Evolutionary conservation across 2,113 vertebrate species (phyloP), one percentile per base, ranked within the genome.

Genomic region (Dinomys branickii): DNA sequence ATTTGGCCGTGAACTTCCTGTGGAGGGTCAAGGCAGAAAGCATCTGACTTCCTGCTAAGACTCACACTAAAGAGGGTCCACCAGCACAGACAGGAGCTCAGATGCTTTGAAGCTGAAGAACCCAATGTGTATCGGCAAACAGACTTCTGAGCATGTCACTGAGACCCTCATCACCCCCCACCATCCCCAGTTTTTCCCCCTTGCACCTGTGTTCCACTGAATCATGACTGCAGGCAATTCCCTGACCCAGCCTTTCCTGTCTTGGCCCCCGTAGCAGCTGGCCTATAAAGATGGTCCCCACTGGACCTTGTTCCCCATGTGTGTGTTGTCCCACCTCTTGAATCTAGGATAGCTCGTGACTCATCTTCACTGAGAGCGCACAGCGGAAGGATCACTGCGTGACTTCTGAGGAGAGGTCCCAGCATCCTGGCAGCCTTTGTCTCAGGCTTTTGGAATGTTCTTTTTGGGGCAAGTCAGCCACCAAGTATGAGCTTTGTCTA

Each of bases 1-100:
- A n/a, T 82, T 95, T 82, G 77, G 44, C 22, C 59, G 33, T 93
- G 89, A 82, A 38, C 65, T 97, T 88, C 30, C 86, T 77, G 44
- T 28, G 41, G 54, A n/a, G 30, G 69, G 2, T 82, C 47, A 85
- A 78, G 65, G n/a, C 52, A 88, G 1, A 63, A 90, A 93, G 38
- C 26, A 73, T 94, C 2, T 75, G 47, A 85, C 3, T 20, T 96
- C 24, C 67, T 44, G 81, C 52, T 47, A 89, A 87, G 41, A 88
- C 4, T 35, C 38, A n/a, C 61, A 80, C 44, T 83, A 61, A 91
- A 86, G 63, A 89, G 24, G n/a, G 38, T n/a, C 67, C 52, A 47
- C 88, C 17, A 92, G 24, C 88, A 81, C 5, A 59, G 52, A 81
- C 52, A 20, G 41, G 65, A 14, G 41, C 59, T 92, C 12, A 88